Evolutionary conservation across 2,113 vertebrate species (phyloP).

Genomic region (Patagioenas fasciata): DNA sequence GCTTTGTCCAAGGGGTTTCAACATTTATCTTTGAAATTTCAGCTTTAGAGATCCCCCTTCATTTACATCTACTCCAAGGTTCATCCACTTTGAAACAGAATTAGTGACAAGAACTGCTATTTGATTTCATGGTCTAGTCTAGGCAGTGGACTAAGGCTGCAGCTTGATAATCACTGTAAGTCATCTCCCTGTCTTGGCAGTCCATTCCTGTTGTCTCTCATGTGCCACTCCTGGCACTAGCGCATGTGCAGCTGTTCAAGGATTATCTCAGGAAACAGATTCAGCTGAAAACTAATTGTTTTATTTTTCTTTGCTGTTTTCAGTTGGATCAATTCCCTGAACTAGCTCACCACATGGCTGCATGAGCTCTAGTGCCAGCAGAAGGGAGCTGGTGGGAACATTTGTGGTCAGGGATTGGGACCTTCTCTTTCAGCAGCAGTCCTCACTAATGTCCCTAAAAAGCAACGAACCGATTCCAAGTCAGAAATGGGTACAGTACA

Average conservation of each 20-base stretch:
- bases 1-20: not conserved
- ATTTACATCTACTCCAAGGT: not conserved
- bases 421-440: not conserved
- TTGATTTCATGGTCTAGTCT: not conserved
- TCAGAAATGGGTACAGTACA: not conserved
- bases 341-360: conserved; percentile 26
- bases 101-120: not conserved
- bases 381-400: not conserved
- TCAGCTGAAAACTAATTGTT: conserved; percentile 59
- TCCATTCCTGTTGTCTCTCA: not conserved
- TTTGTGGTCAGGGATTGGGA: not conserved
- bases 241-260: conserved; percentile 48
- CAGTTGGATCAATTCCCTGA: conserved; percentile 30
- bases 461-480: not conserved
- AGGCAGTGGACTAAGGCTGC: not conserved
- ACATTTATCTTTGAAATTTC: not conserved
- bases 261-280: conserved; percentile 62
- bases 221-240: conserved; percentile 33
- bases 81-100: not conserved
- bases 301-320: conserved; percentile 56
- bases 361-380: not conserved
- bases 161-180: not conserved
- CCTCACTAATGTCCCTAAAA: not conserved
- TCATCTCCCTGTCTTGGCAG: conserved; percentile 20
- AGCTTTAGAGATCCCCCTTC: not conserved